Conservation (phyloP, 2,888 invertebrate genomes). For the Apodemia duryi region DNA sequence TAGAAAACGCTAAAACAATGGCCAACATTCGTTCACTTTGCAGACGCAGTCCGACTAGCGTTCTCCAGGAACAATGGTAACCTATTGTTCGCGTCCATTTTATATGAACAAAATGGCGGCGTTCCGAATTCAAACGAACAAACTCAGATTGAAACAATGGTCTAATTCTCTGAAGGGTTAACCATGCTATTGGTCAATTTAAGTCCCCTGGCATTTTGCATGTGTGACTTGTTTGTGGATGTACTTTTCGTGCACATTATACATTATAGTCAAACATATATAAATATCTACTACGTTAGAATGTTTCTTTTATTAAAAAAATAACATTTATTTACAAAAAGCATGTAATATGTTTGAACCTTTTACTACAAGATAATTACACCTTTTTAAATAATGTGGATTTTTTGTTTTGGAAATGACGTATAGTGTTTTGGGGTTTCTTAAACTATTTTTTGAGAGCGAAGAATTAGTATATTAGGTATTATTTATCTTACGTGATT, state of each 20-base stretch:
- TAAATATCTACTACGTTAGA: no score
- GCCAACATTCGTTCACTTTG: constrained; percentile 55
- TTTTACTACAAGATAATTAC: no score
- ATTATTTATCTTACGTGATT: no score
- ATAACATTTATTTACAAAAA: no score
- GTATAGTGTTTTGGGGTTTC: no score
- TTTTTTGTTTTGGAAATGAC: no score
- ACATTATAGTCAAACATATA: not conserved
- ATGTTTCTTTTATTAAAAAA: no score
- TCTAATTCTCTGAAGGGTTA: constrained; percentile 72
- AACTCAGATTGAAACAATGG: constrained; percentile 71
- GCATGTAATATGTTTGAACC: no score
- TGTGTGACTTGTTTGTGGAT: constrained; percentile 31
- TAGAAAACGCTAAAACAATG: constrained; percentile 68
- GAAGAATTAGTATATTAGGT: no score
- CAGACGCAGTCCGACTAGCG: constrained; percentile 55
- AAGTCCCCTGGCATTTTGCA: constrained; percentile 44
- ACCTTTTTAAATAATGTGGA: no score
- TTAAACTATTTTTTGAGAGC: no score
- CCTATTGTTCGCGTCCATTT: constrained; percentile 76
- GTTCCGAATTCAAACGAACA: constrained; percentile 49
- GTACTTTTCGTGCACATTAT: not conserved
- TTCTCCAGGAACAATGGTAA: constrained; percentile 60
- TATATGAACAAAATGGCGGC: constrained; percentile 77
- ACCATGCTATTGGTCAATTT: constrained; percentile 74